Evolutionary conservation across 2,113 vertebrate genomes (phyloP).

Genomic region (Petromus typicus): DNA sequence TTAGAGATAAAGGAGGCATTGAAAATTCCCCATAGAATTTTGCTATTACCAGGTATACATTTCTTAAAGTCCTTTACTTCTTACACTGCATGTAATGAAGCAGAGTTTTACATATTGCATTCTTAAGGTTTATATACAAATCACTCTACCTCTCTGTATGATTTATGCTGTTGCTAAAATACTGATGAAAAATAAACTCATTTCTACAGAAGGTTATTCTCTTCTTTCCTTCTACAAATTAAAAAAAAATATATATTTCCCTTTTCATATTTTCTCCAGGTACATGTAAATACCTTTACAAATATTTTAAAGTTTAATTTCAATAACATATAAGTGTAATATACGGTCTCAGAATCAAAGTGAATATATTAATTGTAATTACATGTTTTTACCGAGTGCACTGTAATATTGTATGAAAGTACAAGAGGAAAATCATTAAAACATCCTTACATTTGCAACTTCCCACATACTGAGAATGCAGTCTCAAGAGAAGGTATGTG

Average conservation of each 20-base stretch:
- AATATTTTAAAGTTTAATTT: not conserved
- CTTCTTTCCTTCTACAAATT: constrained; percentile 10
- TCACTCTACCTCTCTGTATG: not conserved
- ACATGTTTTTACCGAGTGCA: not conserved
- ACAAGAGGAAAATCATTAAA: not conserved
- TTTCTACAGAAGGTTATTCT: not conserved
- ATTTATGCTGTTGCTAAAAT: constrained; percentile 20
- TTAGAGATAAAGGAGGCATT: not conserved
- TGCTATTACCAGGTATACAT: not conserved
- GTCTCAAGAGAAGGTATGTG: not conserved
- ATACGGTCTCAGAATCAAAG: not conserved
- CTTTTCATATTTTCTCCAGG: not conserved
- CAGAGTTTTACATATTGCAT: not conserved
- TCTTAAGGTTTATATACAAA: not conserved
- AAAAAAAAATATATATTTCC: not conserved
- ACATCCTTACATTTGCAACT: not conserved
- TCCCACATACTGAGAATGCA: not conserved
- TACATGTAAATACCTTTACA: not conserved
- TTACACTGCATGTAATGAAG: not conserved
- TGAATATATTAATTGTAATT: not conserved
- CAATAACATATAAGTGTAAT: not conserved
- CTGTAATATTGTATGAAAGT: not conserved
- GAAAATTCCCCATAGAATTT: not conserved
- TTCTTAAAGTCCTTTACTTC: not conserved
- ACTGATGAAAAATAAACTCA: not conserved